Base-by-base conservation (phyloP, 1,140 invertebrate species). In the Zaprionus vittiger region DNA sequence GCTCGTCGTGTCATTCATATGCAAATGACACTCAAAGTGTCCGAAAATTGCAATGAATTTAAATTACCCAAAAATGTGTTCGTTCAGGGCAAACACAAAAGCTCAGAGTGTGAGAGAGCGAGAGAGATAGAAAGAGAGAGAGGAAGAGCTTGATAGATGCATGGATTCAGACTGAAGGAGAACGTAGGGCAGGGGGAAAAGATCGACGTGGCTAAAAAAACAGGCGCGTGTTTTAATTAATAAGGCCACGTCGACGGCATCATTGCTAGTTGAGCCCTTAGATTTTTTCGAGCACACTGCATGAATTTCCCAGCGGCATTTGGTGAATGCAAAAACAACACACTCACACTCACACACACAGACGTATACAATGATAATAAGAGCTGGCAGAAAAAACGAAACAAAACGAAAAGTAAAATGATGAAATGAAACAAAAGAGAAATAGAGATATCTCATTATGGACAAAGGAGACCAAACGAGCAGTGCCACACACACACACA, bases 361-460 rank as follows among this genome's bases (percentile, higher is more conserved):
- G 28, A 62, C 26, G 55, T 38, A 52, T 17, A 65, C 44, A 15
- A 34, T 49, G 52, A 65, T 64, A 71, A 54, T 26, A 64, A 72
- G 22, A 64, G 57, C 38, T 57, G 57, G 44, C 34, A 61, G 15
- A 65, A 55, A 4, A 64, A 37, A 65, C 31, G 47, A 44, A 60
- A 71, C 57, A 71, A 20, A 64, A 65, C 15, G 55, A 22, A 64
- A 63, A 56, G 68, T 66, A 65, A 83, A 81, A 76, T 83, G 81
- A 83, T 89, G 78, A 79, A 87, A 87, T 84, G 84, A 87, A 87
- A 87, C 84, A 87, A 87, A 87, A 83, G 81, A 79, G 78, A 84
- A 80, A 87, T 87, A 90, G 85, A 89, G 81, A 89, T 89, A 89
- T 90, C 84, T 90, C 84, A 89, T 89, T 89, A 89, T 89, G 84